Evolutionary conservation across 2,888 invertebrate genomes (phyloP).

Genomic region (Tridacna crocea): DNA sequence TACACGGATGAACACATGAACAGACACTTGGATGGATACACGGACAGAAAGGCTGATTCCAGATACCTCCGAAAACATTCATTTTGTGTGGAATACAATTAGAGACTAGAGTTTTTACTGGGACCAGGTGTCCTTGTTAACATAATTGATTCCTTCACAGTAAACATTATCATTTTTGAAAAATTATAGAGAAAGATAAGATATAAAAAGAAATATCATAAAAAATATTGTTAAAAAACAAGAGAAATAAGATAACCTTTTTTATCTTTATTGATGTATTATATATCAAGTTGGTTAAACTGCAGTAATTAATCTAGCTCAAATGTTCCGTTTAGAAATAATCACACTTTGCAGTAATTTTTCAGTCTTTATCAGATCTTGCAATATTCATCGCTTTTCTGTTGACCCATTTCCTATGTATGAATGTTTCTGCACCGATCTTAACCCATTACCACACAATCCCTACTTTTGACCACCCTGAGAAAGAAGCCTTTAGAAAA

Average conservation of each 20-base stretch:
- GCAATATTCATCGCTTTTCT: not conserved
- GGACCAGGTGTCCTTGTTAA: conserved; percentile 40
- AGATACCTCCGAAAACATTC: no score
- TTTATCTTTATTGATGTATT: conserved; percentile 57
- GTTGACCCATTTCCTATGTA: no score
- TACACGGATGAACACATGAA: no score
- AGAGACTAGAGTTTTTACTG: no score
- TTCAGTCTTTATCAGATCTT: conserved; percentile 47
- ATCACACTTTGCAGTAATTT: conserved; percentile 43
- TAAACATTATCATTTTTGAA: conserved; percentile 51
- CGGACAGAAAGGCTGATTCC: no score
- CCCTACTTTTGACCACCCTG: no score
- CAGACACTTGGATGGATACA: no score
- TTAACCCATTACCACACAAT: no score
- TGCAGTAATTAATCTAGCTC: conserved; percentile 42
- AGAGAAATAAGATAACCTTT: conserved; percentile 32
- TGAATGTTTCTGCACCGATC: no score
- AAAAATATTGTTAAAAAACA: conserved; percentile 28
- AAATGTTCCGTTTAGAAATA: conserved; percentile 34
- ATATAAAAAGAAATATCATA: conserved; percentile 28
- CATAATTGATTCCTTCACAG: conserved; percentile 22
- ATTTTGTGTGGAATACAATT: no score
- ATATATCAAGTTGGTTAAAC: conserved; percentile 42
- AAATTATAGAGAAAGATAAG: conserved; percentile 33
- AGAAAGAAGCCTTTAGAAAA: no score